These are phyloP conservation scores for Lepidochrysops patricia DNA, from an alignment of 2,888 invertebrate species.

Conservation along the genomic window DNA sequence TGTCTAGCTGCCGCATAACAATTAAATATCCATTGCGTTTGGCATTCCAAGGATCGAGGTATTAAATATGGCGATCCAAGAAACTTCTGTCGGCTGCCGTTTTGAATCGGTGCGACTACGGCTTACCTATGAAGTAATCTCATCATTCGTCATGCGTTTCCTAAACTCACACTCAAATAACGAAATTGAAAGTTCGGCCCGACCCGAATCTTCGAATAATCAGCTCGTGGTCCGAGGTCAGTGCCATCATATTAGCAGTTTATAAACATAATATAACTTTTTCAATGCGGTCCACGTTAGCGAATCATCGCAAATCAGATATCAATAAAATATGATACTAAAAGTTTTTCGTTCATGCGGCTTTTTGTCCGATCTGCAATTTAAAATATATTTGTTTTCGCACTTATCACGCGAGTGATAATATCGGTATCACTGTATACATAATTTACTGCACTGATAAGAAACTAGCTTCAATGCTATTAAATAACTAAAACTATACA, in stretches of 20 bases:
- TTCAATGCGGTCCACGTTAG: not conserved
- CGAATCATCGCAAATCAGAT: not conserved
- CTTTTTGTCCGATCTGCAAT: not conserved
- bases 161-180: not conserved
- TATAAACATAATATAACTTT: no score
- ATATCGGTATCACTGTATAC: not conserved
- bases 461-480: not conserved
- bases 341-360: conserved; percentile 5
- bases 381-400: not conserved
- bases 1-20: no score
- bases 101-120: no score
- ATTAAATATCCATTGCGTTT: no score
- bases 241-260: not conserved
- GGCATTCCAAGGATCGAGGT: no score
- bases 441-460: not conserved
- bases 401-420: conserved; percentile 5
- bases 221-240: not conserved
- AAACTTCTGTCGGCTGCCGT: no score
- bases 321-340: not conserved
- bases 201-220: not conserved
- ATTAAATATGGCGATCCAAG: no score
- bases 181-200: not conserved
- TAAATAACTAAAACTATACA: not conserved
- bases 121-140: no score
- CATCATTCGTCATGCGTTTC: no score